Base-by-base conservation (phyloP, 2,113 vertebrate species). In the Myrmophylax atrothorax region DNA sequence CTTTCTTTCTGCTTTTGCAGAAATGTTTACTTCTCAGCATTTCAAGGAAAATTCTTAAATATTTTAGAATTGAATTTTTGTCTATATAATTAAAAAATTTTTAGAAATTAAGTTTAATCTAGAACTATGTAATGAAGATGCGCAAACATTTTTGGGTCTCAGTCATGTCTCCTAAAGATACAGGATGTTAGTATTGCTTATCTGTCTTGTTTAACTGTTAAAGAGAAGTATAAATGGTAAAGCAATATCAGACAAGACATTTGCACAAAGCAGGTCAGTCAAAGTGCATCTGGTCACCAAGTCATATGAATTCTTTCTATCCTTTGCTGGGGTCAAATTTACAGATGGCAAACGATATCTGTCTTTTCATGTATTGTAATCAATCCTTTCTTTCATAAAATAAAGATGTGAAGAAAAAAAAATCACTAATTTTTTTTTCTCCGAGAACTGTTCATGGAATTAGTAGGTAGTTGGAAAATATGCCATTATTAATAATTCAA, bases 371-470 rank as follows among this genome's bases (percentile, higher is more conserved):
- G 19, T 18, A 1, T 62, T 64, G 16, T 35, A 64, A 73, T 52
- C 33, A 52, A 81, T 37, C 3, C 5, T 3, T 16, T 64, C 28
- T 66, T 46, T 37, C 3, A 35, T 31, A 77, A 77, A 81, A 78
- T 10, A 66, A 55, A 81, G 17, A 28, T 26, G 14, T 74, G 31
- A 62, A 75, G 40, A 42, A 31, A 24, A 24, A 58, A 49, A 38
- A 18, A 0, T 3, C 3, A 13, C 17, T 35, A 15, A 6, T 68
- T 42, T 42, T 37, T 69, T 38, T 7, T 17, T 4, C 14, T 9
- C 47, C 49, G 25, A 14, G 59, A 64, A 49, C 2, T 58, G 2
- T 42, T 93, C 66, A 42, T 15, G 53, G 33, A 75, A 56, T 37
- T 14, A 58, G 5, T 53, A 50, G 49, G 10, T 55, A 81, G 6